Evolutionary conservation across 2,113 vertebrate species (phyloP).

Genomic region (Hippocampus zosterae): DNA sequence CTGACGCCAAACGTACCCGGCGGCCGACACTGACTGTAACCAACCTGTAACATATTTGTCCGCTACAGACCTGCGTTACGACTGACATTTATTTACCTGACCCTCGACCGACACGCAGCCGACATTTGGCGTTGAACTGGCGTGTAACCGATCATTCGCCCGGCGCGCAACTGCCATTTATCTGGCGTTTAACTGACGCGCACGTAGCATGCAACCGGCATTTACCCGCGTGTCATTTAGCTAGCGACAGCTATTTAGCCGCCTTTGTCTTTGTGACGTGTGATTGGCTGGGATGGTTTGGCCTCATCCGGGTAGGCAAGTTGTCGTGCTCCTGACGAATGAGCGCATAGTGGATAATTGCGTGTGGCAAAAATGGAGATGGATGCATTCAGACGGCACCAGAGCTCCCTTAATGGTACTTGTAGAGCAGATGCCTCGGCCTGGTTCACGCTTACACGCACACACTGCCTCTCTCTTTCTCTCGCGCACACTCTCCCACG

Average conservation of each 20-base stretch:
- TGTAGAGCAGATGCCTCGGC: neutral
- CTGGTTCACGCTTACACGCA: too few species aligned
- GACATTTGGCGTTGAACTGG: too few species aligned
- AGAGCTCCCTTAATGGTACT: slow-evolving; percentile 8
- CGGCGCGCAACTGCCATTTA: neutral
- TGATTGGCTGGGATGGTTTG: neutral
- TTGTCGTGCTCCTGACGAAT: neutral
- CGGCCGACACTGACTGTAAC: too few species aligned
- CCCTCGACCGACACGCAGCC: too few species aligned
- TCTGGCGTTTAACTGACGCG: too few species aligned
- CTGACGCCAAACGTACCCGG: too few species aligned
- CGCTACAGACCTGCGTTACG: too few species aligned
- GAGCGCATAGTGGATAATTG: neutral
- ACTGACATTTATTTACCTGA: too few species aligned
- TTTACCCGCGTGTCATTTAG: neutral
- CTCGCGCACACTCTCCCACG: neutral
- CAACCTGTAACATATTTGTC: too few species aligned
- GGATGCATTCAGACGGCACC: neutral
- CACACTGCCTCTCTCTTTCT: too few species aligned
- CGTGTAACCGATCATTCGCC: neutral
- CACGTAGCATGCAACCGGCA: too few species aligned
- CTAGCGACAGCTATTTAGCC: neutral
- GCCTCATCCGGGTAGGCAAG: neutral
- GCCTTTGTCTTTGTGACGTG: neutral
- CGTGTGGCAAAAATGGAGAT: neutral